Percentiles rank a stretch among this genome's conserved stretches.
These are phyloP conservation scores for Lagopus muta DNA, from an alignment of 2,113 vertebrate species.

Conservation along the genomic window DNA sequence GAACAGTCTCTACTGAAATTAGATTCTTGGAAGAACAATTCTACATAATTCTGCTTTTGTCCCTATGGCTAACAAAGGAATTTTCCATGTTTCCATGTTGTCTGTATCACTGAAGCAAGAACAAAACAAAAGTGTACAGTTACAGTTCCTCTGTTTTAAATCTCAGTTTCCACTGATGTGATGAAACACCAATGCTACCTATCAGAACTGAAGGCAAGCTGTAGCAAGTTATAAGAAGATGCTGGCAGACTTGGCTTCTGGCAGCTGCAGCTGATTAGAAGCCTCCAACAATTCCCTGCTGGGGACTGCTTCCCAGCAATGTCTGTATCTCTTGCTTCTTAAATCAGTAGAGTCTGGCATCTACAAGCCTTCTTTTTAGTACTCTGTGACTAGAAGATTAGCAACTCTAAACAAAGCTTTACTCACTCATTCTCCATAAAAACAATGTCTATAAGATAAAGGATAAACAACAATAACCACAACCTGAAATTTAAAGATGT, in stretches of 20 bases:
- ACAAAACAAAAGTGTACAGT: background rate
- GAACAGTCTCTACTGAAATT: background rate
- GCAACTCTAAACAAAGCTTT: background rate
- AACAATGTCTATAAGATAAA: background rate
- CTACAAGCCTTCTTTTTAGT: background rate
- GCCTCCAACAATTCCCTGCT: background rate
- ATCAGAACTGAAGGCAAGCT: background rate
- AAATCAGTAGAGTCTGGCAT: background rate
- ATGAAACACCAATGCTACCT: background rate
- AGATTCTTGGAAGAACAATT: background rate
- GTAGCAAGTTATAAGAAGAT: background rate
- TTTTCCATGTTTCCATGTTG: background rate
- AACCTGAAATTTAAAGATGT: background rate
- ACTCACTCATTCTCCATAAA: conserved; percentile 8
- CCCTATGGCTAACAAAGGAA: background rate
- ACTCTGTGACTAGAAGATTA: conserved; percentile 2
- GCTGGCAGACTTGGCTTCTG: background rate
- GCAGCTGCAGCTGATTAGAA: background rate
- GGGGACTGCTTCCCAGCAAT: background rate
- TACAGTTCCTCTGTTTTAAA: background rate
- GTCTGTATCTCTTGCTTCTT: background rate
- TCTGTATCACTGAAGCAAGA: background rate
- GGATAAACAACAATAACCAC: background rate
- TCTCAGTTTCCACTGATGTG: background rate
- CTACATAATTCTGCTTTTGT: background rate